Conservation (phyloP, 2,113 vertebrate genomes). For the Cyanoramphus novaezelandiae region DNA sequence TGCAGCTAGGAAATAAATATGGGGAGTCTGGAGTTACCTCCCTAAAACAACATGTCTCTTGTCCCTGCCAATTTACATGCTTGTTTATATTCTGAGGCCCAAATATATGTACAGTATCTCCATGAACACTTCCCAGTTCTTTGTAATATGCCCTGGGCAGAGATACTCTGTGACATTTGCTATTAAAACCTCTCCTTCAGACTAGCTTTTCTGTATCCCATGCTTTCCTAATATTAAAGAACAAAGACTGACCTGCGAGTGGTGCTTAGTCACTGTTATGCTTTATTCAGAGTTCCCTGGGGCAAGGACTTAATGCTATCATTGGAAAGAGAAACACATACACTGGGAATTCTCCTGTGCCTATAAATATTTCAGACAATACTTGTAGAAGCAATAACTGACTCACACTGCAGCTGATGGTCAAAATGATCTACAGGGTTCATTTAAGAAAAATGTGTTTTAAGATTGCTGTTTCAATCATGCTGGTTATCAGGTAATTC, state of each 20-base stretch:
- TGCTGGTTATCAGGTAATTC: not conserved
- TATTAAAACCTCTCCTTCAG: not conserved
- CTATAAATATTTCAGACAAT: conserved; percentile 4
- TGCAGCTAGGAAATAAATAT: not conserved
- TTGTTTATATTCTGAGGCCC: not conserved
- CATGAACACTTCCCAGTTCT: not conserved
- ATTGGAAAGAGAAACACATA: not conserved
- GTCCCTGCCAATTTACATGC: not conserved
- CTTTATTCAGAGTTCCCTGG: not conserved
- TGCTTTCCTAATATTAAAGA: not conserved
- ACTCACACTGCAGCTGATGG: not conserved
- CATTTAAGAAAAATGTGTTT: not conserved
- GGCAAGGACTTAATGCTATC: not conserved
- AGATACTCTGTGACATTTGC: not conserved
- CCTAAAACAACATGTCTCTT: not conserved
- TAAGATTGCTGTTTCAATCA: not conserved
- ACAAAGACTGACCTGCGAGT: not conserved
- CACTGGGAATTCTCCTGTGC: not conserved
- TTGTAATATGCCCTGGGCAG: not conserved
- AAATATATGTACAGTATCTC: not conserved
- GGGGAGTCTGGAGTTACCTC: not conserved
- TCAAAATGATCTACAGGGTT: not conserved
- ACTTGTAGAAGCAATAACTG: not conserved
- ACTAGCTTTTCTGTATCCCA: not conserved
- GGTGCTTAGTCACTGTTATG: conserved; percentile 42